phyloP scores from a whole-genome alignment of 2,888 invertebrate genomes.

The Exephanes ischioxanthus region DNA sequence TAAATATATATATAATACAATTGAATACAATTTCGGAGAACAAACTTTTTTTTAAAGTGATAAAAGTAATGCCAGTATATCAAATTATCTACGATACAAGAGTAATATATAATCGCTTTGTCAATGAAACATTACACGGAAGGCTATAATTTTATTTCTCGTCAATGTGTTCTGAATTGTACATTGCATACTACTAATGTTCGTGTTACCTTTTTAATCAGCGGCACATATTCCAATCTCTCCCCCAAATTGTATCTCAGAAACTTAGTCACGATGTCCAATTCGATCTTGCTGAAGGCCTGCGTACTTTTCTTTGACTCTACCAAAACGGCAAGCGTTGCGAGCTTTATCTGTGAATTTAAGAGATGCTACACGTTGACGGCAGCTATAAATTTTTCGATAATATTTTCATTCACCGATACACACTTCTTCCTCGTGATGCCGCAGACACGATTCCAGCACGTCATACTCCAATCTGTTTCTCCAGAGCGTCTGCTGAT shows the following conservation, averaged over 20 bases:
- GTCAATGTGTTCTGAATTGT: too few relatives aligned
- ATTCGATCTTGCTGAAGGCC: conserved; percentile 87
- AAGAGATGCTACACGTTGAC: conserved; percentile 51
- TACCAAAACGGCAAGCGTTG: conserved; percentile 89
- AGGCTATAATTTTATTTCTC: background rate
- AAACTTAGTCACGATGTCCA: conserved; percentile 88
- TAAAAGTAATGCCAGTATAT: too few relatives aligned
- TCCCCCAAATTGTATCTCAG: conserved; percentile 90
- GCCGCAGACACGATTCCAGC: conserved; percentile 87
- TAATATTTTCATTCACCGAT: conserved; percentile 9
- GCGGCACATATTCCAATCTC: conserved; percentile 89
- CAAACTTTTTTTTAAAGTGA: too few relatives aligned
- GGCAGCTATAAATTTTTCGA: background rate
- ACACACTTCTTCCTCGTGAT: conserved; percentile 88
- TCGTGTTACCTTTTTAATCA: conserved; percentile 89
- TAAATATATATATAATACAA: too few relatives aligned
- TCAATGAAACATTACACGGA: background rate
- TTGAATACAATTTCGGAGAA: too few relatives aligned
- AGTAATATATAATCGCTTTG: too few relatives aligned
- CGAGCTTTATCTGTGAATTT: conserved; percentile 88
- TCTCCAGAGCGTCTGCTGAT: conserved; percentile 85
- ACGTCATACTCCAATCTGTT: conserved; percentile 86
- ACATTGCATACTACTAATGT: background rate
- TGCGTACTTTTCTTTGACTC: conserved; percentile 92
- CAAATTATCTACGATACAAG: too few relatives aligned